These are phyloP conservation scores for Heterocephalus glaber DNA, from an alignment of 2,113 vertebrate species.

Conservation along the genomic window DNA sequence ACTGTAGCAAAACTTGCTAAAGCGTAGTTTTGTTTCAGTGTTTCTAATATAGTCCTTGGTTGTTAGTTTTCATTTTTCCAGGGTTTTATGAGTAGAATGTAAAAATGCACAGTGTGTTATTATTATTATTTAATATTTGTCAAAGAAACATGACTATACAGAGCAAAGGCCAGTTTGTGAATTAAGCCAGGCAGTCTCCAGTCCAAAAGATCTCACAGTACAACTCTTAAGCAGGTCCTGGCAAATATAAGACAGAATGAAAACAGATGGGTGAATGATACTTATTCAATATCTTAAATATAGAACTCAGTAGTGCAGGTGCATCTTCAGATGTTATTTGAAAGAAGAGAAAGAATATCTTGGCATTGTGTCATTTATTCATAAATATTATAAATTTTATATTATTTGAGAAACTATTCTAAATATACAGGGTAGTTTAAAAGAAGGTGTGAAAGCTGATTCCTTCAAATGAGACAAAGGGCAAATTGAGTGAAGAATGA, in stretches of 20 bases:
- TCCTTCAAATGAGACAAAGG: constrained; percentile 69
- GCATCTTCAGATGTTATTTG: constrained; percentile 83
- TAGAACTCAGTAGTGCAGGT: constrained; percentile 80
- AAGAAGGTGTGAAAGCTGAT: constrained; percentile 60
- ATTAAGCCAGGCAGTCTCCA: constrained; percentile 51
- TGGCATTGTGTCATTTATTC: constrained; percentile 83
- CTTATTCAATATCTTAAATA: constrained; percentile 83
- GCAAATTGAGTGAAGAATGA: constrained; percentile 22
- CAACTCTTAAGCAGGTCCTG: constrained; percentile 59
- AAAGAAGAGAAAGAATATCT: constrained; percentile 82
- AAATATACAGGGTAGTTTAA: constrained; percentile 69
- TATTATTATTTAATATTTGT: constrained; percentile 75
- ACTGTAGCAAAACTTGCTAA: constrained; percentile 62
- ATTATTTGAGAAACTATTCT: constrained; percentile 79
- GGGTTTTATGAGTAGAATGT: constrained; percentile 59
- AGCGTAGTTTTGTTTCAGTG: not conserved
- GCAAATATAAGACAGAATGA: constrained; percentile 79
- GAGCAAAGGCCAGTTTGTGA: constrained; percentile 67
- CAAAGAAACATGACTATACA: constrained; percentile 57
- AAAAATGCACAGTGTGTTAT: constrained; percentile 60
- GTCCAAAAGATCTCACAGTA: constrained; percentile 60
- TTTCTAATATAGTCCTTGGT: constrained; percentile 65
- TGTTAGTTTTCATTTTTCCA: constrained; percentile 68
- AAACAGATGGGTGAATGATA: constrained; percentile 80
- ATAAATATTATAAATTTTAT: constrained; percentile 82